phyloP scores from a whole-genome alignment of 1,140 invertebrate species.

The Pseudobourletiella spinata region DNA sequence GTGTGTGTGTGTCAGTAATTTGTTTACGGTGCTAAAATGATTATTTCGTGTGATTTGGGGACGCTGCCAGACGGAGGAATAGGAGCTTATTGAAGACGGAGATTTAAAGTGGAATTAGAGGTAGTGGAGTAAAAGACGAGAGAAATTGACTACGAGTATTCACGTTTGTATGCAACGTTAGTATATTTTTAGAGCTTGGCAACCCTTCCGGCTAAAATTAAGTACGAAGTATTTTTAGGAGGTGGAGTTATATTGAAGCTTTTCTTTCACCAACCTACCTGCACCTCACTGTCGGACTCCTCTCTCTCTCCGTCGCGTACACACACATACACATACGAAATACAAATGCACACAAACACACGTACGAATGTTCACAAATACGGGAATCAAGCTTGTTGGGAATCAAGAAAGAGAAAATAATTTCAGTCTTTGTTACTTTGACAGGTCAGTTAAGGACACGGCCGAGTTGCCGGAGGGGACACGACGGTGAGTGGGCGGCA shows the following conservation, averaged over 20 bases:
- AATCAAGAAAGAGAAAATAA: neutral
- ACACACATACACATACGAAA: too few relatives aligned
- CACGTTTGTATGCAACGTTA: conserved; percentile 15
- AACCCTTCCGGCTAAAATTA: conserved; percentile 27
- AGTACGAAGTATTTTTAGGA: conserved; percentile 23
- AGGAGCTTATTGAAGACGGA: too few relatives aligned
- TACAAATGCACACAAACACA: too few relatives aligned
- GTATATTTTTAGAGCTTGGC: conserved; percentile 28
- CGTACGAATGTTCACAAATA: too few relatives aligned
- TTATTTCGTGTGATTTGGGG: too few relatives aligned
- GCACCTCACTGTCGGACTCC: neutral
- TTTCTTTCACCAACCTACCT: conserved; percentile 10
- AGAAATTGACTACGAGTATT: conserved; percentile 20
- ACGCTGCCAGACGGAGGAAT: too few relatives aligned
- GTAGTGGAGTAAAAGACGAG: neutral
- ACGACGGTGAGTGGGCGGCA: neutral
- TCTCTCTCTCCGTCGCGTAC: neutral
- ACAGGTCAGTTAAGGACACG: neutral
- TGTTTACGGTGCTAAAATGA: too few relatives aligned
- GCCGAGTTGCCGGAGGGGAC: neutral
- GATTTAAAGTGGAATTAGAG: too few relatives aligned
- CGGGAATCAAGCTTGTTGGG: neutral
- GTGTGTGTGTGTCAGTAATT: too few relatives aligned
- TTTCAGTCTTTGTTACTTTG: neutral
- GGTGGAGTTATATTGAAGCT: conserved; percentile 1